phyloP scores from a whole-genome alignment of 2,113 vertebrate species.

The Larimichthys crocea region DNA sequence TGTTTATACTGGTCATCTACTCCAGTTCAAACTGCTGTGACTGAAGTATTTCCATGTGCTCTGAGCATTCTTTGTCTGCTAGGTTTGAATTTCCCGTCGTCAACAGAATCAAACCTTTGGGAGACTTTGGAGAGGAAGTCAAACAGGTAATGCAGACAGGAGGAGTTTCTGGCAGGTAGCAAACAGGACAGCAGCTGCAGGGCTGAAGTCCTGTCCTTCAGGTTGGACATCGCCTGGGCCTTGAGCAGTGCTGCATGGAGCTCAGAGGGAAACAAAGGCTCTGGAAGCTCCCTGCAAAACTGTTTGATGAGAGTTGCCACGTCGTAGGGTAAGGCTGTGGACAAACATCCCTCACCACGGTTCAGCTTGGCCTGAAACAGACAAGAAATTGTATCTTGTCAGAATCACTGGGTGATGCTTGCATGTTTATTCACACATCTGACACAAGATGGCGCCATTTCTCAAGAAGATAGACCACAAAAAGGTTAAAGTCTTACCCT shows the following conservation, averaged over 20 bases:
- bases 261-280: conserved; percentile 86
- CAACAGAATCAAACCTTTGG: conserved; percentile 81
- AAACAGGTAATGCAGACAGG: conserved; percentile 89
- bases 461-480: background rate
- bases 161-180: conserved; percentile 82
- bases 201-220: conserved; percentile 84
- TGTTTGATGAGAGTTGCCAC: conserved; percentile 91
- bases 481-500: conserved; percentile 82
- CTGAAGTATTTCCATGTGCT: no score
- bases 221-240: conserved; percentile 85
- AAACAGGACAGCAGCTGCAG: conserved; percentile 90
- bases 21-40: no score
- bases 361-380: conserved; percentile 88
- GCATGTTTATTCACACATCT: background rate
- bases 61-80: background rate
- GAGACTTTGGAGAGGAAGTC: conserved; percentile 89
- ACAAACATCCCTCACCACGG: conserved; percentile 86
- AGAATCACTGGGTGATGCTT: no score
- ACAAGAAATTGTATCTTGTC: no score
- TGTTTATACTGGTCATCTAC: no score
- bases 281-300: conserved; percentile 92
- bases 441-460: background rate
- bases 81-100: background rate
- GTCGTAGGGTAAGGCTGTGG: conserved; percentile 88
- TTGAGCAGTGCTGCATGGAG: conserved; percentile 88